These are phyloP conservation scores for Jaculus jaculus DNA, from an alignment of 2,113 vertebrate species.

Conservation along the genomic window DNA sequence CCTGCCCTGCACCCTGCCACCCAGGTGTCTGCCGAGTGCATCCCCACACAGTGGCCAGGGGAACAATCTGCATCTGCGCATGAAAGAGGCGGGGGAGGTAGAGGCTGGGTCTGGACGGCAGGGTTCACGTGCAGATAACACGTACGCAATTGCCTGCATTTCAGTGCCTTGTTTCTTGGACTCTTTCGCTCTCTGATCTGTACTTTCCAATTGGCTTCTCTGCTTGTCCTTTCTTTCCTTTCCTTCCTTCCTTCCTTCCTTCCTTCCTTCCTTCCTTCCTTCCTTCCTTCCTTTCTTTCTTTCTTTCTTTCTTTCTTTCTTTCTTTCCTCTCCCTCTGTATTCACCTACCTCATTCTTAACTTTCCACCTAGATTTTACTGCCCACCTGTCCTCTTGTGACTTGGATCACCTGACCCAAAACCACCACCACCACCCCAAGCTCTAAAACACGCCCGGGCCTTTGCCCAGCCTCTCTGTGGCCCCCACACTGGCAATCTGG, in stretches of 20 bases:
- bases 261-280: background rate
- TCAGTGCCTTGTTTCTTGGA: background rate
- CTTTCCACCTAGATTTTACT: no score
- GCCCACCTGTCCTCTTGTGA: no score
- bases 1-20: background rate
- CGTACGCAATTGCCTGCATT: rapidly evolving
- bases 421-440: no score
- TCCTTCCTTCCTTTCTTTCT: background rate
- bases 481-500: background rate
- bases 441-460: background rate
- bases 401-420: no score
- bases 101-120: rapidly evolving
- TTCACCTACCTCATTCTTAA: background rate
- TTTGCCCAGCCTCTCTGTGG: background rate
- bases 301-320: background rate
- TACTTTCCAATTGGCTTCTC: background rate
- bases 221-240: background rate
- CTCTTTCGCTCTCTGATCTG: background rate
- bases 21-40: background rate
- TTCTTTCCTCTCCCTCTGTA: background rate
- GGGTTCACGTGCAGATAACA: background rate
- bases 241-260: no score
- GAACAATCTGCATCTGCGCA: background rate
- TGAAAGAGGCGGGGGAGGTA: background rate
- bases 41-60: background rate